Conservation (phyloP, 2,113 vertebrate genomes). For the Diadophis punctatus region DNA sequence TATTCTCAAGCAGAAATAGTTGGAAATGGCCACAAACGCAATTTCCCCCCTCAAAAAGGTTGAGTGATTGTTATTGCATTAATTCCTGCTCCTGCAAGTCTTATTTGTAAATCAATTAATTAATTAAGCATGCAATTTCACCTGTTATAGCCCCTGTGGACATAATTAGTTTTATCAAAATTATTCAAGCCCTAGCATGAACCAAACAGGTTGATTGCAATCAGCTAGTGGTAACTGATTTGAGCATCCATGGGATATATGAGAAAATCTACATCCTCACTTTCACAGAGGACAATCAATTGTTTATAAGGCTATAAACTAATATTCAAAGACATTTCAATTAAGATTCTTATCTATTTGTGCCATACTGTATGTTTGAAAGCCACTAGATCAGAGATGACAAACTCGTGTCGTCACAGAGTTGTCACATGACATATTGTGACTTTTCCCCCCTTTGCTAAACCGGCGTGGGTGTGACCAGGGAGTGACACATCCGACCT, state of each 20-base stretch:
- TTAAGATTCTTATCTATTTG: neutral
- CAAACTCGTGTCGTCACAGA: too few species aligned
- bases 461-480: too few species aligned
- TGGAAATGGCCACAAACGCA: neutral
- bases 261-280: neutral
- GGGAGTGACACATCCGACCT: too few species aligned
- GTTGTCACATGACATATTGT: too few species aligned
- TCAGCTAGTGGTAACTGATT: neutral
- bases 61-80: neutral
- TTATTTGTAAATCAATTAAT: neutral
- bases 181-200: neutral
- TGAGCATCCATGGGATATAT: neutral
- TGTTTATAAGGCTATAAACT: neutral
- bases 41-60: neutral
- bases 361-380: neutral
- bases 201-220: neutral
- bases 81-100: neutral
- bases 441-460: too few species aligned
- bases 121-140: neutral
- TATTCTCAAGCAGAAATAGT: neutral
- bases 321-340: neutral
- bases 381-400: neutral
- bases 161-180: neutral
- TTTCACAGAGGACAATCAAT: neutral
- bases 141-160: neutral